Conservation (phyloP, 2,797 vertebrate species). For the Glyptemys insculpta region DNA sequence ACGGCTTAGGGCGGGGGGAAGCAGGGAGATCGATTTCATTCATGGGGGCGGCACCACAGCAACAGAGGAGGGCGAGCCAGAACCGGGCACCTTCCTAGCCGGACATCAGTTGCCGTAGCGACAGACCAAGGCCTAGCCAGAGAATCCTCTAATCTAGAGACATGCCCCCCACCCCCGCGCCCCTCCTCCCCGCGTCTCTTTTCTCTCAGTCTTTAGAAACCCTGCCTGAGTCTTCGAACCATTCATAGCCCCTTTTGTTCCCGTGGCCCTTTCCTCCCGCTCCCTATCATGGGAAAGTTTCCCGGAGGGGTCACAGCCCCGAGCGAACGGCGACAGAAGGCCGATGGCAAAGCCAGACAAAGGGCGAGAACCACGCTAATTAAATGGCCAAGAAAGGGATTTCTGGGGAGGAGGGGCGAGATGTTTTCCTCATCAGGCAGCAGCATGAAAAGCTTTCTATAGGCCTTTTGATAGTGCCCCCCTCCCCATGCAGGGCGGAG, state of each 20-base stretch:
- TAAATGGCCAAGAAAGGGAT: constrained; percentile 67
- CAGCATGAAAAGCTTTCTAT: constrained; percentile 59
- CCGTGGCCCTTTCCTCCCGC: constrained; percentile 1
- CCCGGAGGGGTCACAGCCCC: constrained; percentile 67
- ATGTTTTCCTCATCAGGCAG: constrained; percentile 43
- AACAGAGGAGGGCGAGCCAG: neutral
- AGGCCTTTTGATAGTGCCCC: constrained; percentile 45
- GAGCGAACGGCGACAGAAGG: constrained; percentile 72
- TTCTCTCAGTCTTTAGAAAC: constrained; percentile 72
- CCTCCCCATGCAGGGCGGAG: neutral
- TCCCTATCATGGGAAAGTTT: constrained; percentile 81
- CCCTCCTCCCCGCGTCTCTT: constrained; percentile 1
- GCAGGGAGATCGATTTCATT: neutral
- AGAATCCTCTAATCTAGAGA: constrained; percentile 40
- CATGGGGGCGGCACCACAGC: neutral
- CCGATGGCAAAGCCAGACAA: constrained; percentile 74
- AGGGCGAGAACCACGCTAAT: constrained; percentile 68
- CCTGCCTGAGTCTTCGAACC: constrained; percentile 67
- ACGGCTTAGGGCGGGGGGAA: neutral
- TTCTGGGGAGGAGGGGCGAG: neutral
- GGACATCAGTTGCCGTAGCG: constrained; percentile 72
- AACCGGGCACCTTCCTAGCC: neutral
- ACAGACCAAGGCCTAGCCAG: constrained; percentile 50
- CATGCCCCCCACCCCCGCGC: neutral
- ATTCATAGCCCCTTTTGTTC: constrained; percentile 75